Conservation (phyloP, 1,140 invertebrate species). For the Nasonia giraulti region DNA sequence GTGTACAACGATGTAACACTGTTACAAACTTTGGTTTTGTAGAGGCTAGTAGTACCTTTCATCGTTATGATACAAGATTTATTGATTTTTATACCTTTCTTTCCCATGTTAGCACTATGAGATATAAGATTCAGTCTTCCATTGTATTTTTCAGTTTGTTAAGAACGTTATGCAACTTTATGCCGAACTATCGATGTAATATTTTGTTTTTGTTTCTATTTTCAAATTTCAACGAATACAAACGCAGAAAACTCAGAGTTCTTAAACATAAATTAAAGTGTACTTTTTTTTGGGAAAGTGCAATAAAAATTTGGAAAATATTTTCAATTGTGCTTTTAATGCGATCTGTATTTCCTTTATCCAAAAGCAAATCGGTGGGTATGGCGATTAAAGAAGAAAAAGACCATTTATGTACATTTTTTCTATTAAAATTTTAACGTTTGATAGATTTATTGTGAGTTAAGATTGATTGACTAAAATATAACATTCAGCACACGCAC, state of each 20-base stretch:
- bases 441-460: slow-evolving; percentile 65
- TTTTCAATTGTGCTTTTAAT: background rate
- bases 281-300: slow-evolving; percentile 68
- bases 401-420: slow-evolving; percentile 9
- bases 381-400: background rate
- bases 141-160: slow-evolving; percentile 37
- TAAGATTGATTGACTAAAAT: slow-evolving; percentile 56
- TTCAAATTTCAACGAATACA: slow-evolving; percentile 23
- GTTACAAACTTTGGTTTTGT: slow-evolving; percentile 56
- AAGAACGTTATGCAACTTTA: slow-evolving; percentile 14
- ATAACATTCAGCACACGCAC: slow-evolving; percentile 56
- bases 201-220: slow-evolving; percentile 31
- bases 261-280: slow-evolving; percentile 55
- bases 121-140: slow-evolving; percentile 54
- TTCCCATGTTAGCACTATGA: slow-evolving; percentile 52
- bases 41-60: slow-evolving; percentile 57
- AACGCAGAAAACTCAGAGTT: slow-evolving; percentile 31
- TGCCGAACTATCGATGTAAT: slow-evolving; percentile 25
- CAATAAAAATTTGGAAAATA: slow-evolving; percentile 62
- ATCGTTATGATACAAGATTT: slow-evolving; percentile 44
- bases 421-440: slow-evolving; percentile 59
- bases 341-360: slow-evolving; percentile 13
- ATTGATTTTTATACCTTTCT: slow-evolving; percentile 50
- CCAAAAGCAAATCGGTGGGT: background rate
- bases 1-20: slow-evolving; percentile 40